Evolutionary conservation across 2,888 invertebrate species (phyloP).

Genomic region (Caenorhabditis sp.): DNA sequence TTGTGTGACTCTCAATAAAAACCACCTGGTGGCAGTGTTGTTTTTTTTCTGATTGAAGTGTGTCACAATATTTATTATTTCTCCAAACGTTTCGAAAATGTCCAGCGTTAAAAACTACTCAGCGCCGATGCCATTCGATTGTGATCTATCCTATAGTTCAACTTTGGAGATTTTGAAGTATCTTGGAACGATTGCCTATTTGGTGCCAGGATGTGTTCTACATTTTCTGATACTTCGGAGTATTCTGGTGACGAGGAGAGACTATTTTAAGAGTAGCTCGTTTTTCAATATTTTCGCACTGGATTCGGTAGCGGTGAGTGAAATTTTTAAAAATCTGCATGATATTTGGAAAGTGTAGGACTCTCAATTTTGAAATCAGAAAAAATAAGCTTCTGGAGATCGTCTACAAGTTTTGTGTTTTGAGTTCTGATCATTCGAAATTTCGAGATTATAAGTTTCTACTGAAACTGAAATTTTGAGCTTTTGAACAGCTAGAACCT

Average conservation of each 20-base stretch:
- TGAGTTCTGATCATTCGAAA: too few relatives aligned
- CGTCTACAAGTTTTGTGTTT: too few relatives aligned
- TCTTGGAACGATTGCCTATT: conserved; percentile 6
- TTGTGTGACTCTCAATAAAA: too few relatives aligned
- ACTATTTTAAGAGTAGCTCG: conserved; percentile 19
- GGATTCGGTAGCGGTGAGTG: conserved; percentile 31
- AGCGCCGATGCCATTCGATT: background rate
- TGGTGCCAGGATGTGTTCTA: conserved; percentile 11
- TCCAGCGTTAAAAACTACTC: conserved; percentile 2
- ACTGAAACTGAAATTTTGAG: too few relatives aligned
- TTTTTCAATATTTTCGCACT: conserved; percentile 9
- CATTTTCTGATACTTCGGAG: conserved; percentile 16
- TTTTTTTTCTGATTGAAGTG: background rate
- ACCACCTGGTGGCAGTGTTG: too few relatives aligned
- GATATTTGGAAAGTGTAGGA: too few relatives aligned
- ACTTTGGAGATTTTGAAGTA: conserved; percentile 21
- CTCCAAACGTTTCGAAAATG: background rate
- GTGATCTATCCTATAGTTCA: background rate
- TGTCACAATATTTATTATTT: conserved; percentile 4
- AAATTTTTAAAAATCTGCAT: background rate
- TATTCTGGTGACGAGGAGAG: background rate
- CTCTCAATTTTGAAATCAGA: too few relatives aligned
- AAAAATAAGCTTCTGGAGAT: too few relatives aligned
- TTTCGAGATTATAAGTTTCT: too few relatives aligned
- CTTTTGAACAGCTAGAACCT: too few relatives aligned